Percentiles rank a stretch among this genome's conserved stretches.
Evolutionary conservation across 2,113 vertebrate genomes (phyloP).

Genomic region (Rhabdomys dilectus): DNA sequence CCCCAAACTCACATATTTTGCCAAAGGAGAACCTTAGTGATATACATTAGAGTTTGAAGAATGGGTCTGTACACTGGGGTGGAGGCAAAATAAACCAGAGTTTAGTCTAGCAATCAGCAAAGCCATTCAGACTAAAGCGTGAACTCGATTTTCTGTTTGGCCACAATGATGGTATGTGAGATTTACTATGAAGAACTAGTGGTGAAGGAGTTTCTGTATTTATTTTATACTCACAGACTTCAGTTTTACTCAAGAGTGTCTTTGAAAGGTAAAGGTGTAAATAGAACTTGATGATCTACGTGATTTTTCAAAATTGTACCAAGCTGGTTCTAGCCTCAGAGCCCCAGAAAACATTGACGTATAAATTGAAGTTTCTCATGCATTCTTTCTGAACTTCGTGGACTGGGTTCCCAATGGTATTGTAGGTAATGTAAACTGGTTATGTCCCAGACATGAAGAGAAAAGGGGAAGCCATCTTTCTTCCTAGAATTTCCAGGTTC

Average conservation of each 20-base stretch:
- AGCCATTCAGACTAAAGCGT: not conserved
- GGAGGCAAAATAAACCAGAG: not conserved
- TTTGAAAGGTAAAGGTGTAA: not conserved
- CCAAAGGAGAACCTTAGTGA: not conserved
- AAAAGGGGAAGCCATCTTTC: not conserved
- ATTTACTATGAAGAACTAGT: not conserved
- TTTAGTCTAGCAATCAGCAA: not conserved
- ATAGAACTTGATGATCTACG: not conserved
- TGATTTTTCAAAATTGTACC: not conserved
- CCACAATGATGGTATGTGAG: not conserved
- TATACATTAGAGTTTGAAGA: no score
- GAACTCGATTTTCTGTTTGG: not conserved
- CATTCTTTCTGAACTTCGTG: no score
- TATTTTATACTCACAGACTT: no score
- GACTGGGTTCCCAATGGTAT: not conserved
- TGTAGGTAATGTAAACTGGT: fast-evolving
- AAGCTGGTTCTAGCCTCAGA: not conserved
- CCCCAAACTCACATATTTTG: not conserved
- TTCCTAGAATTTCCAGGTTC: not conserved
- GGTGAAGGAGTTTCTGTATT: not conserved
- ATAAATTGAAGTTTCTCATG: not conserved
- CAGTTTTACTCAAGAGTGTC: not conserved
- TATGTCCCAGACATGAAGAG: not conserved
- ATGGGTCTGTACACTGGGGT: not conserved
- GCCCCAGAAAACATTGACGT: not conserved